Conservation (phyloP, 2,797 vertebrate species). For the Hoplostethus atlanticus region DNA sequence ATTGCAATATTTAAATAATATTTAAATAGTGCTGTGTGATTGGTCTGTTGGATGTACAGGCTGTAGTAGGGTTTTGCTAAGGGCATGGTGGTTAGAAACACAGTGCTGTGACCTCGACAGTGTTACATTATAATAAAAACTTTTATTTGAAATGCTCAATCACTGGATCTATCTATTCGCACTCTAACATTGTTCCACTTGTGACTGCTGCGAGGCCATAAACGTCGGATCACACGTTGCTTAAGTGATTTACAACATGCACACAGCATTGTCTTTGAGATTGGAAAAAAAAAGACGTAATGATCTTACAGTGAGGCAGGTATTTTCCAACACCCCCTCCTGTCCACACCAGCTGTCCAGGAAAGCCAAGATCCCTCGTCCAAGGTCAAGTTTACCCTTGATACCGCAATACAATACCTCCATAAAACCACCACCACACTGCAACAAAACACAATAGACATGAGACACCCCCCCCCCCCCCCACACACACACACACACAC, state of each 20-base stretch:
- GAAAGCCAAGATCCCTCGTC: constrained; percentile 59
- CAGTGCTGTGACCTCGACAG: too few relatives aligned
- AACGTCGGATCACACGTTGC: constrained; percentile 1
- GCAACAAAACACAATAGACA: constrained; percentile 68
- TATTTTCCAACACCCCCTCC: constrained; percentile 53
- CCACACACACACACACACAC: not conserved
- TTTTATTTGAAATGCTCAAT: too few relatives aligned
- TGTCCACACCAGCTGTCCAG: constrained; percentile 61
- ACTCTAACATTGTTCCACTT: too few relatives aligned
- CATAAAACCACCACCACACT: constrained; percentile 54
- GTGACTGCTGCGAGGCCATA: not conserved
- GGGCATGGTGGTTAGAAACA: too few relatives aligned
- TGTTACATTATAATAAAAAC: too few relatives aligned
- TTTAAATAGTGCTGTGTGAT: too few relatives aligned
- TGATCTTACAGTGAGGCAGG: constrained; percentile 18
- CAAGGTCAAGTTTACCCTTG: constrained; percentile 74
- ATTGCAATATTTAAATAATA: too few relatives aligned
- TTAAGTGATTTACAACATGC: constrained; percentile 19
- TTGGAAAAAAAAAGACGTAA: constrained; percentile 33
- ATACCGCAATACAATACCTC: constrained; percentile 67
- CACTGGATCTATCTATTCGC: too few relatives aligned
- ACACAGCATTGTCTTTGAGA: constrained; percentile 24
- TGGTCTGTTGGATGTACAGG: too few relatives aligned
- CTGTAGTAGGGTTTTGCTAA: too few relatives aligned
- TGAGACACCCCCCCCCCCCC: constrained; percentile 6